Evolutionary conservation across 1,140 invertebrate genomes (phyloP).

Genomic region (Euglossa dilemma): DNA sequence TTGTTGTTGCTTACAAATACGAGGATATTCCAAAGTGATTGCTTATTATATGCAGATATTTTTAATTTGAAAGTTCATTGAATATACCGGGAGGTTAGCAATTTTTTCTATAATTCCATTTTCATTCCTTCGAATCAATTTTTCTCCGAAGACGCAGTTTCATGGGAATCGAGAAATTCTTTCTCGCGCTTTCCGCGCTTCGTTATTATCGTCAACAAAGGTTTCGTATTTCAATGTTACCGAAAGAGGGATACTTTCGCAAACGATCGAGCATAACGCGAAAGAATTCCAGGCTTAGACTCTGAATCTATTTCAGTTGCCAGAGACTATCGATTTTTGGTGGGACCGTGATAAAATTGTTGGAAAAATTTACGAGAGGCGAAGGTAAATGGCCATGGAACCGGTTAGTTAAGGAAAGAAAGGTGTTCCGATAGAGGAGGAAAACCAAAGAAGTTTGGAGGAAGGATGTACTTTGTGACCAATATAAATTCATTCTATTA

Average conservation of each 20-base stretch:
- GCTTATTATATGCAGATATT: not conserved
- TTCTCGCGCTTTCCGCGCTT: no score
- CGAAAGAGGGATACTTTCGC: not conserved
- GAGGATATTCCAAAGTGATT: not conserved
- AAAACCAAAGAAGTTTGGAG: not conserved
- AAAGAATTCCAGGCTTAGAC: not conserved
- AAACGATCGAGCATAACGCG: not conserved
- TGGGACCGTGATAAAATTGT: constrained; percentile 15
- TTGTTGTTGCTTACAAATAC: not conserved
- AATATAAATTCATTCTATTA: constrained; percentile 71
- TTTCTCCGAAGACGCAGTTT: not conserved
- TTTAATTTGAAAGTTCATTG: not conserved
- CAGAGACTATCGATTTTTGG: not conserved
- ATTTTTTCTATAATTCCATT: not conserved
- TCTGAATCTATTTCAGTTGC: not conserved
- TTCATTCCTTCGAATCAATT: not conserved
- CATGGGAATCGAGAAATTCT: not conserved
- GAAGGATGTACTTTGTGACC: constrained; percentile 45
- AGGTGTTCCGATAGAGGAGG: not conserved
- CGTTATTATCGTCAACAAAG: not conserved
- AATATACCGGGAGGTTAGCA: not conserved
- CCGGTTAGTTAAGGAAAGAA: not conserved
- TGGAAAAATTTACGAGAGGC: not conserved
- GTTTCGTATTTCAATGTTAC: not conserved
- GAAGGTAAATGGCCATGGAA: not conserved